A percentile compares a stretch with the other conserved stretches of the same genome.
Conservation (phyloP, 2,797 vertebrate species). For the Silurus aristotelis region DNA sequence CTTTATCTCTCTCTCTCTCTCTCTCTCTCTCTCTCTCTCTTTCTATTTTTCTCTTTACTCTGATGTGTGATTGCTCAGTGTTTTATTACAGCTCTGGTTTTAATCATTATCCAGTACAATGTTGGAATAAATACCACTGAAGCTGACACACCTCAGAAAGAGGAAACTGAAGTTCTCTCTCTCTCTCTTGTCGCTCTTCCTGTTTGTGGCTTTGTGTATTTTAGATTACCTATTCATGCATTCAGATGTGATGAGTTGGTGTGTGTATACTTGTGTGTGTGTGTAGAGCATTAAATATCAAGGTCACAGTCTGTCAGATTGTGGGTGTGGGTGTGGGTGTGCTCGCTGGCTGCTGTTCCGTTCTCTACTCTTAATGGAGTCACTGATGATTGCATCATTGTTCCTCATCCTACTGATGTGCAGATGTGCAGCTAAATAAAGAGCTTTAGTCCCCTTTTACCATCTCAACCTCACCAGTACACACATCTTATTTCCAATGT, state of each 20-base stretch:
- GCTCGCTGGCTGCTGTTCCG: not conserved
- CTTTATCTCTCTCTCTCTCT: not conserved
- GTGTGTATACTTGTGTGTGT: not conserved
- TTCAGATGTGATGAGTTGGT: not conserved
- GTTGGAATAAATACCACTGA: not conserved
- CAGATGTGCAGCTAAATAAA: not conserved
- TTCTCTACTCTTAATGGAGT: not conserved
- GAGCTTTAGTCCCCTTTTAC: not conserved
- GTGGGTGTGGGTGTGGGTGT: not conserved
- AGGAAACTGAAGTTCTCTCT: not conserved
- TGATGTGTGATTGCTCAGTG: not conserved
- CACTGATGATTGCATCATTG: not conserved
- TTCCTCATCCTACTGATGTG: not conserved
- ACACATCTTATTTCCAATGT: too few species aligned
- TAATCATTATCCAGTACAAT: not conserved
- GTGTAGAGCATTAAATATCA: not conserved
- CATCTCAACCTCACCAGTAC: not conserved
- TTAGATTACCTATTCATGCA: not conserved
- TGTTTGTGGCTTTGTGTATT: conserved; percentile 5
- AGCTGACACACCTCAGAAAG: not conserved
- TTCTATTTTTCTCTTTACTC: not conserved
- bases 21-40: not conserved
- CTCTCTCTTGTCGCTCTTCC: not conserved
- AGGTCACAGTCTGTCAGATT: not conserved
- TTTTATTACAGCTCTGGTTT: not conserved